These are phyloP conservation scores for Aphaenogaster rudis DNA, from an alignment of 1,140 invertebrate genomes.

Conservation along the genomic window DNA sequence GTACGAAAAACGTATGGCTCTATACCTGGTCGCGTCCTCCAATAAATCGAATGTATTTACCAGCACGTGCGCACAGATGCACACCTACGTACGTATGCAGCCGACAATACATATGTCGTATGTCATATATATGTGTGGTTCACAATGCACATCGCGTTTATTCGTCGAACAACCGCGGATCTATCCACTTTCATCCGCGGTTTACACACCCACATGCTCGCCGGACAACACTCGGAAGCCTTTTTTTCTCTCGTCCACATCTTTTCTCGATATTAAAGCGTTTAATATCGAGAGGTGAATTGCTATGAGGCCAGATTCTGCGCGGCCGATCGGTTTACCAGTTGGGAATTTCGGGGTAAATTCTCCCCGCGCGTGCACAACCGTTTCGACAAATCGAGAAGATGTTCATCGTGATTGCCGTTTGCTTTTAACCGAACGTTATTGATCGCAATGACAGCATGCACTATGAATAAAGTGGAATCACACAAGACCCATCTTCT, in stretches of 20 bases:
- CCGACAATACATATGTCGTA: background rate
- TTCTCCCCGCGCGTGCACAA: background rate
- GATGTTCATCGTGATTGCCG: slow-evolving; percentile 30
- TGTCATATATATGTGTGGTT: slow-evolving; percentile 28
- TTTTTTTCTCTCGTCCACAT: slow-evolving; percentile 36
- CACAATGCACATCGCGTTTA: slow-evolving; percentile 75
- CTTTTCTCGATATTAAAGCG: slow-evolving; percentile 73
- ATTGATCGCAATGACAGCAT: slow-evolving; percentile 18
- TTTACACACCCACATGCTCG: slow-evolving; percentile 61
- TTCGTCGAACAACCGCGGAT: slow-evolving; percentile 70
- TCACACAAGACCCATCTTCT: background rate
- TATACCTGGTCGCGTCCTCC: slow-evolving; percentile 62
- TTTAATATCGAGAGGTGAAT: slow-evolving; percentile 72
- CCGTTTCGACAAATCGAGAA: slow-evolving; percentile 25
- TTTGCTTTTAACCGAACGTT: slow-evolving; percentile 5
- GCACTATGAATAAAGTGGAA: background rate
- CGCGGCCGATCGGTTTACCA: background rate
- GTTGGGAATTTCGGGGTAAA: slow-evolving; percentile 11
- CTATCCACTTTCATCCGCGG: slow-evolving; percentile 73
- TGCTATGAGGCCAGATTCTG: slow-evolving; percentile 54
- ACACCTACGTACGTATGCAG: background rate
- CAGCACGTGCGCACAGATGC: slow-evolving; percentile 25
- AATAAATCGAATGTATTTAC: slow-evolving; percentile 79
- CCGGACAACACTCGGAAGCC: slow-evolving; percentile 10
- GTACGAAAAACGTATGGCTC: slow-evolving; percentile 71